These are phyloP conservation scores for Pteria penguin DNA, from an alignment of 2,888 invertebrate species.

Conservation along the genomic window DNA sequence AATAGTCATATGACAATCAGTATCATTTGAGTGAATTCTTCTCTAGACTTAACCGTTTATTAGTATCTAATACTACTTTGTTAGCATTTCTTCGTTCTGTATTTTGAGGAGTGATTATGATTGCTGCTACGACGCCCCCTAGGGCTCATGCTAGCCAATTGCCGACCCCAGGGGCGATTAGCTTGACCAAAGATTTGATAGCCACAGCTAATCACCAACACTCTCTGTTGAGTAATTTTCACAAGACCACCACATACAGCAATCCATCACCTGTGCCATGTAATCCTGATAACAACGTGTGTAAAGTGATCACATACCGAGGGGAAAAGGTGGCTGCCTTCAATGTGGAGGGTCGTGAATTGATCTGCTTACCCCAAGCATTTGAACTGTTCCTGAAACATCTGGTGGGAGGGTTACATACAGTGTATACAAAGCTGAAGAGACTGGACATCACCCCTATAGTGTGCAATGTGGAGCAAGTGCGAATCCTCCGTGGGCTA, in stretches of 20 bases:
- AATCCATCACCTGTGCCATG: slow-evolving; percentile 78
- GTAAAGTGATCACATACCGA: slow-evolving; percentile 93
- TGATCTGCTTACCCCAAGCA: slow-evolving; percentile 98
- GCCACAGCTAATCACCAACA: slow-evolving; percentile 56
- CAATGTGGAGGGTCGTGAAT: slow-evolving; percentile 96
- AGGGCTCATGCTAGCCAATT: slow-evolving; percentile 39
- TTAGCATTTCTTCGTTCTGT: too few species aligned
- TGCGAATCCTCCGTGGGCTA: slow-evolving; percentile 96
- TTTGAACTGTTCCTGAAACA: slow-evolving; percentile 99
- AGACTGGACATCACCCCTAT: slow-evolving; percentile 98
- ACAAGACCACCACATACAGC: slow-evolving; percentile 71
- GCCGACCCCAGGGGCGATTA: slow-evolving; percentile 51
- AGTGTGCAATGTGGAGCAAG: slow-evolving; percentile 99
- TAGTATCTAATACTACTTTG: too few species aligned
- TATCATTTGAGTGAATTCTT: too few species aligned
- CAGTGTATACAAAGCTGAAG: slow-evolving; percentile 99
- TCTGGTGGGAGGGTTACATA: slow-evolving; percentile 98
- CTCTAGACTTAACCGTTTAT: too few species aligned
- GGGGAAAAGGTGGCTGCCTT: slow-evolving; percentile 98
- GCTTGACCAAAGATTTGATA: slow-evolving; percentile 59
- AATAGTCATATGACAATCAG: too few species aligned
- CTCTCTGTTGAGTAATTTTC: slow-evolving; percentile 61
- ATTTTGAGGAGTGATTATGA: too few species aligned
- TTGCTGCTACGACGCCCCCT: slow-evolving; percentile 17
- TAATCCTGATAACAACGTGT: slow-evolving; percentile 82